Evolutionary conservation across 2,113 vertebrate species (phyloP), one percentile per base, ranked within the genome.

Genomic region (Gallinago media): DNA sequence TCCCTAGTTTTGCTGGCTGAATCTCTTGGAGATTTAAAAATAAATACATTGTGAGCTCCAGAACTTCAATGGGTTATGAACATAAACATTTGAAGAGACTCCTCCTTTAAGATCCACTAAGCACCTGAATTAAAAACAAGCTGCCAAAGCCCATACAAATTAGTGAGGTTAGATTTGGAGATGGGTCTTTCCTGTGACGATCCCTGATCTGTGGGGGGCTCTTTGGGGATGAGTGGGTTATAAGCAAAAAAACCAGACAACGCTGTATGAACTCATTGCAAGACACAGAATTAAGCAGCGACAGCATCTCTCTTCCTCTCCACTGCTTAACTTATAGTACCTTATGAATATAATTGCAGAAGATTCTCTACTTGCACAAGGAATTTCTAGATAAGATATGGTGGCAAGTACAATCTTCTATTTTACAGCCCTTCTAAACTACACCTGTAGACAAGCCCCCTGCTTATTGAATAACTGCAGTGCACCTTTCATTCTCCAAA

Each of bases 221-320:
- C 46, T 52, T 23, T 5, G 12, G 11, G 7, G 34, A n/a, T 76
- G 26, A 40, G 29, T 6, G 6, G 11, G 22, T 68, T 52, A 36
- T 29, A 52, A 47, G 13, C 26, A 58, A 49, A 54, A n/a, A 65
- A 29, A 6, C 15, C 50, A 15, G 12, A 71, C 34, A 72, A 61
- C 0, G 5, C 25, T 0, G 0, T 31, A 49, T 8, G 9, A 77
- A 72, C 23, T 55, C 50, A 75, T 4, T 7, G 19, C 12, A 89
- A 76, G 34, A 63, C 20, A 23, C 18, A 76, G 14, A 66, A 8
- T 61, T 50, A 70, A 72, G 18, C 52, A 67, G 29, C 29, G 22
- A 36, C 20, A 29, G 4, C 3, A 68, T 36, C 32, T 19, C 76
- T 50, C 36, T 32, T 38, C 34, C 42, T 80, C 59, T 89, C 29